phyloP scores from a whole-genome alignment of 2,797 vertebrate genomes.

The Peromyscus attwateri region DNA sequence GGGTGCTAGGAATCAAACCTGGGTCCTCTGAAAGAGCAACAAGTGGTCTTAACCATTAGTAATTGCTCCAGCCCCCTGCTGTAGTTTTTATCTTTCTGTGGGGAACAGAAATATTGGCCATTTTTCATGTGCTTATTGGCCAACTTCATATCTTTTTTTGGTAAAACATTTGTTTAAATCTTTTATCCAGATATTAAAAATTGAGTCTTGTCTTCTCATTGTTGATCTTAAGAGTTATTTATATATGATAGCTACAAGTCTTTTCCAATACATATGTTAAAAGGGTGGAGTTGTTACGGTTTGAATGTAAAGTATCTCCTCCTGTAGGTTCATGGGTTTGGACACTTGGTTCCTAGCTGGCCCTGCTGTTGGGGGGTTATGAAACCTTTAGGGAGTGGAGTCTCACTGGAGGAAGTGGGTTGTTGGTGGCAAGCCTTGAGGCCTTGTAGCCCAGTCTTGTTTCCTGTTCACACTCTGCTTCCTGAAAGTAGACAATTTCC shows the following conservation, averaged over 20 bases:
- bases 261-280: background rate
- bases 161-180: background rate
- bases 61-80: background rate
- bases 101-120: background rate
- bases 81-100: background rate
- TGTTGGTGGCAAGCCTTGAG: background rate
- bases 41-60: background rate
- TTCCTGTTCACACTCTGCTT: background rate
- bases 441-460: background rate
- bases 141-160: background rate
- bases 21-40: background rate
- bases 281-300: background rate
- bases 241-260: background rate
- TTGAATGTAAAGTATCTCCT: background rate
- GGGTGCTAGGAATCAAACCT: background rate
- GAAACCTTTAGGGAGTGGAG: background rate
- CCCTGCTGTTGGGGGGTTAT: background rate
- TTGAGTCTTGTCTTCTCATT: background rate
- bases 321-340: background rate
- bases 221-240: background rate
- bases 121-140: background rate
- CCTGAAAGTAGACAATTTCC: background rate
- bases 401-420: background rate
- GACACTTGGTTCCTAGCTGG: background rate
- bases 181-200: background rate